phyloP scores from a whole-genome alignment of 2,797 vertebrate genomes.

The Neostethus bicornis region DNA sequence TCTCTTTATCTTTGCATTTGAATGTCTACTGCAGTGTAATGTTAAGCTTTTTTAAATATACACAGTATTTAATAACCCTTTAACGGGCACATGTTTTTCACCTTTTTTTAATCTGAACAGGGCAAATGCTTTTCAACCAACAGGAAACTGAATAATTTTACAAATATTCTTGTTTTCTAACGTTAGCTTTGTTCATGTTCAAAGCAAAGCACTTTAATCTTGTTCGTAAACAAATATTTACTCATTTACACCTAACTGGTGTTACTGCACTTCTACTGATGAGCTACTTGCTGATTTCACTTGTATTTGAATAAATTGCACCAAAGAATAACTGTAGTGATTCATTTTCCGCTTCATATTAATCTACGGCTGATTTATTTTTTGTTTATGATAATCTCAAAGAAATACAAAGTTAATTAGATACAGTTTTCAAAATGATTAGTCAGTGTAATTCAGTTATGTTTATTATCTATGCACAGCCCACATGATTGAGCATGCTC shows the following conservation, averaged over 20 bases:
- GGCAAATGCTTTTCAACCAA: too few relatives aligned
- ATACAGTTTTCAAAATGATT: constrained; percentile 23
- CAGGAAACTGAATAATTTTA: too few relatives aligned
- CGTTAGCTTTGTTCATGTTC: constrained; percentile 41
- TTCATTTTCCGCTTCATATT: constrained; percentile 12
- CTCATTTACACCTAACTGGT: constrained; percentile 7
- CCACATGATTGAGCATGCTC: constrained; percentile 23
- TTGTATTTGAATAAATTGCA: constrained; percentile 33
- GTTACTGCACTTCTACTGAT: neutral
- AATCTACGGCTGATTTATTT: too few relatives aligned
- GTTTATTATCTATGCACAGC: constrained; percentile 75
- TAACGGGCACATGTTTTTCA: too few relatives aligned
- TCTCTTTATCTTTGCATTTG: constrained; percentile 9
- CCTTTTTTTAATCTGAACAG: too few relatives aligned
- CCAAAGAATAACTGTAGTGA: constrained; percentile 49
- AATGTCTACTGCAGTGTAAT: constrained; percentile 27
- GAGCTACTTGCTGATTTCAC: constrained; percentile 49
- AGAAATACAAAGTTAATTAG: constrained; percentile 5
- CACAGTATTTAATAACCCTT: too few relatives aligned
- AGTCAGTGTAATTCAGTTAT: constrained; percentile 33
- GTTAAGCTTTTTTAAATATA: too few relatives aligned
- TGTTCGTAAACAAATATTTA: constrained; percentile 8
- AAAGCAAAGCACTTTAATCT: constrained; percentile 34
- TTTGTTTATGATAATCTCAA: constrained; percentile 25
- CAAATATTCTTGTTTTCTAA: too few relatives aligned